Evolutionary conservation across 2,797 vertebrate species (phyloP).

Genomic region (Taenioides sp.): DNA sequence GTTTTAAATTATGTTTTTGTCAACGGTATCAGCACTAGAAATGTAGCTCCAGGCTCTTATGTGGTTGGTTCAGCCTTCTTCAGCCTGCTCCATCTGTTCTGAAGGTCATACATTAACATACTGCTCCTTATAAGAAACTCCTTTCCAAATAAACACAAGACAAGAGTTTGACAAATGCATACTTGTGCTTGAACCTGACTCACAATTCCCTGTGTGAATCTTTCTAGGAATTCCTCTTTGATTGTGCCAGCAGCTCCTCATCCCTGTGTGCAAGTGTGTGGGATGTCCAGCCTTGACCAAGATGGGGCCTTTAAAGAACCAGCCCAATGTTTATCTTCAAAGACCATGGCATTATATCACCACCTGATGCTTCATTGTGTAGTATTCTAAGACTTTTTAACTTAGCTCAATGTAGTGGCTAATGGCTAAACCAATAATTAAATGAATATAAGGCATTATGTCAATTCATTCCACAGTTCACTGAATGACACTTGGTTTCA

Average conservation of each 20-base stretch:
- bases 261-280: slow-evolving; percentile 33
- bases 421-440: too few relatives aligned
- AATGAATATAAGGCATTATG: too few relatives aligned
- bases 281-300: slow-evolving; percentile 53
- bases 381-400: too few relatives aligned
- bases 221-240: slow-evolving; percentile 12
- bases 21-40: neutral
- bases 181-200: neutral
- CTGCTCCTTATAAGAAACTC: slow-evolving; percentile 1
- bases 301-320: slow-evolving; percentile 25
- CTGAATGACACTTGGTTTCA: too few relatives aligned
- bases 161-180: slow-evolving; percentile 1
- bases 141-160: slow-evolving; percentile 7
- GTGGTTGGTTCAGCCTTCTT: neutral
- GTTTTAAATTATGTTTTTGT: neutral
- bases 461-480: too few relatives aligned
- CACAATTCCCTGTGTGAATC: neutral
- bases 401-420: too few relatives aligned
- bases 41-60: neutral
- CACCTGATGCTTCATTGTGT: neutral
- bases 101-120: slow-evolving; percentile 5
- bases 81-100: neutral
- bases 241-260: slow-evolving; percentile 17
- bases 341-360: slow-evolving; percentile 40
- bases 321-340: slow-evolving; percentile 52